Percentiles rank a stretch among this genome's conserved stretches.
These are phyloP conservation scores for Drosophila tropicalis DNA, from an alignment of 1,140 invertebrate species.

Conservation along the genomic window DNA sequence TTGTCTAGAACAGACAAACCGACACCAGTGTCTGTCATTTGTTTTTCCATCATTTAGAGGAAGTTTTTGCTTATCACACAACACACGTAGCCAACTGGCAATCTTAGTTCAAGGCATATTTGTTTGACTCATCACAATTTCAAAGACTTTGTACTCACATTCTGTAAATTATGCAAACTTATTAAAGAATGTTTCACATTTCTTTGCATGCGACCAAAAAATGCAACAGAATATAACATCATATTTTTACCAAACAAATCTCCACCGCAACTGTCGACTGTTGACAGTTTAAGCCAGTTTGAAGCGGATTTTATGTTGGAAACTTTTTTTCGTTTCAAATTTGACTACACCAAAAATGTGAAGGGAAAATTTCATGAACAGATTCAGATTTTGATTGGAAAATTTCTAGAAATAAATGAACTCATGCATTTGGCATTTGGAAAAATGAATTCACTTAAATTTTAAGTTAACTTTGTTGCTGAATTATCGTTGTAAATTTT, in stretches of 20 bases:
- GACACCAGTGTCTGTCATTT: neutral
- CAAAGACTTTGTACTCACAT: conserved; percentile 4
- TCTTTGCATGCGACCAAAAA: conserved; percentile 5
- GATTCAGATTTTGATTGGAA: neutral
- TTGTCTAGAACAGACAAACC: conserved; percentile 37
- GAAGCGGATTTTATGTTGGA: conserved; percentile 27
- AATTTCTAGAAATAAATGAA: neutral
- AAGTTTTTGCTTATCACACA: neutral
- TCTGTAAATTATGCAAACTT: conserved; percentile 44
- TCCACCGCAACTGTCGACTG: conserved; percentile 6
- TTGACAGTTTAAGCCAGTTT: conserved; percentile 53
- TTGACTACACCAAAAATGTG: neutral
- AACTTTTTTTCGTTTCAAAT: neutral
- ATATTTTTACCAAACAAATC: neutral
- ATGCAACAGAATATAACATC: neutral
- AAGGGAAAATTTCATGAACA: conserved; percentile 3
- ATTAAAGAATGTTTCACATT: conserved; percentile 35
- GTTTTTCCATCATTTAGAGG: neutral
- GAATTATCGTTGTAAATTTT: no score
- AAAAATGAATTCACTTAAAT: no score
- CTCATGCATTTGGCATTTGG: no score
- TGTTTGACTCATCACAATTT: conserved; percentile 25
- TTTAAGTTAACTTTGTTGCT: no score
- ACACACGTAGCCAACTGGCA: conserved; percentile 7
- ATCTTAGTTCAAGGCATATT: conserved; percentile 37